Evolutionary conservation across 2,888 invertebrate genomes (phyloP).

Genomic region (Anagyrus pseudococci): DNA sequence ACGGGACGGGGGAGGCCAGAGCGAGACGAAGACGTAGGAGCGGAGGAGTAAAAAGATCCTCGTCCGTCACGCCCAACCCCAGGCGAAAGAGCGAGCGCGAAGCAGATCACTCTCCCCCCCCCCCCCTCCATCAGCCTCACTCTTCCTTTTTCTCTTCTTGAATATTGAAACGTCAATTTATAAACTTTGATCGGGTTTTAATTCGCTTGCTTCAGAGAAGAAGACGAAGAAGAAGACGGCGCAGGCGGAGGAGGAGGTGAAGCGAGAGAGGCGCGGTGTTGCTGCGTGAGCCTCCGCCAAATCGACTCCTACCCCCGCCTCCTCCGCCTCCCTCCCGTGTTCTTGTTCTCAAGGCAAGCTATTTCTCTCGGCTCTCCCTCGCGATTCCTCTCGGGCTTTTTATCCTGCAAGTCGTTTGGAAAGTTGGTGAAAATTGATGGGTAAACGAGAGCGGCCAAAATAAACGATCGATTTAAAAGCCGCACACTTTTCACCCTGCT

Average conservation of each 20-base stretch:
- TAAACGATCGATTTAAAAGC: slow-evolving; percentile 34
- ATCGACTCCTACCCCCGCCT: too few species aligned
- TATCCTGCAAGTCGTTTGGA: slow-evolving; percentile 34
- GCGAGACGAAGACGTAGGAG: neutral
- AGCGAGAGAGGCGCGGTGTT: too few species aligned
- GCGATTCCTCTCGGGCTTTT: too few species aligned
- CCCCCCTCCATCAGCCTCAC: slow-evolving; percentile 16
- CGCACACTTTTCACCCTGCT: too few species aligned
- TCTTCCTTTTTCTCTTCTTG: slow-evolving; percentile 37
- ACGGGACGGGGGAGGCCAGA: too few species aligned
- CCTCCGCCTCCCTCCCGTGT: too few species aligned
- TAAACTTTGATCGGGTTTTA: slow-evolving; percentile 59
- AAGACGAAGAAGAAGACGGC: too few species aligned
- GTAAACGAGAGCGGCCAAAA: slow-evolving; percentile 35
- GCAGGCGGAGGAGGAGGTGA: too few species aligned
- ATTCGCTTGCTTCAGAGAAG: slow-evolving; percentile 51
- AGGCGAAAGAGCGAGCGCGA: slow-evolving; percentile 12
- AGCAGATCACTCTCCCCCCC: too few species aligned
- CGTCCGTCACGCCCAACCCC: slow-evolving; percentile 37
- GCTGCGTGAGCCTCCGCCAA: too few species aligned
- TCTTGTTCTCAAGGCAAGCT: too few species aligned
- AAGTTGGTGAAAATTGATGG: slow-evolving; percentile 47
- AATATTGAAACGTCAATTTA: slow-evolving; percentile 55
- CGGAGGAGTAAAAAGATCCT: slow-evolving; percentile 34
- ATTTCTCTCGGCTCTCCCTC: too few species aligned